Evolutionary conservation across 2,888 invertebrate species (phyloP).

Genomic region (Gryllus longicercus): DNA sequence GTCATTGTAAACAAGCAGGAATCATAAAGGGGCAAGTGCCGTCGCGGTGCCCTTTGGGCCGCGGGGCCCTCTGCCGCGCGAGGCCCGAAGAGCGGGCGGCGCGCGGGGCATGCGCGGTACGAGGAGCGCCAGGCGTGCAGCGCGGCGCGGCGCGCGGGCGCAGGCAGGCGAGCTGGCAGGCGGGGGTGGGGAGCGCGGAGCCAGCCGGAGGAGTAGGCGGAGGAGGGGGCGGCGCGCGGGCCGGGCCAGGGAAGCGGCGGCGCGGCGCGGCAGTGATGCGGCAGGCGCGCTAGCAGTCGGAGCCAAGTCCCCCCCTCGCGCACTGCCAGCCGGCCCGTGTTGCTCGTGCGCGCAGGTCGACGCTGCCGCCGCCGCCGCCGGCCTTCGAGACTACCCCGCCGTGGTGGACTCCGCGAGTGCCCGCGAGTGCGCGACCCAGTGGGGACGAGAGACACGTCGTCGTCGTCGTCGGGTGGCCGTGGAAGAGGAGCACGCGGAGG

Average conservation of each 20-base stretch:
- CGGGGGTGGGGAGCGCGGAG: neutral
- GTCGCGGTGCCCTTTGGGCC: neutral
- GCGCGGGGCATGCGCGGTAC: neutral
- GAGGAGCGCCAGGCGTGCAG: neutral
- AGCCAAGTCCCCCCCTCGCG: neutral
- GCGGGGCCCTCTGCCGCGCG: neutral
- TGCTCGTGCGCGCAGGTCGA: neutral
- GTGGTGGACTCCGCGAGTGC: neutral
- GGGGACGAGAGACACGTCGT: neutral
- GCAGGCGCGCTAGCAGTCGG: neutral
- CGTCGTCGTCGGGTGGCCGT: no score
- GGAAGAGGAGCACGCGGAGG: no score
- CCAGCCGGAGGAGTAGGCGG: neutral
- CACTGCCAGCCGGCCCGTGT: neutral
- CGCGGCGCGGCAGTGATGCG: slow-evolving; percentile 17
- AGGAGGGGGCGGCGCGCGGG: neutral
- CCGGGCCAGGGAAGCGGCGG: neutral
- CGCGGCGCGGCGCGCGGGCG: neutral
- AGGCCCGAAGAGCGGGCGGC: neutral
- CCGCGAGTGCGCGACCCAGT: neutral
- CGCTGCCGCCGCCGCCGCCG: neutral
- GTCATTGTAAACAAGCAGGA: neutral
- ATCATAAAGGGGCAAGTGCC: neutral
- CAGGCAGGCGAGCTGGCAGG: neutral
- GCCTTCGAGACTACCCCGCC: neutral